phyloP scores from a whole-genome alignment of 2,797 vertebrate genomes.

The Neosalanx taihuensis region DNA sequence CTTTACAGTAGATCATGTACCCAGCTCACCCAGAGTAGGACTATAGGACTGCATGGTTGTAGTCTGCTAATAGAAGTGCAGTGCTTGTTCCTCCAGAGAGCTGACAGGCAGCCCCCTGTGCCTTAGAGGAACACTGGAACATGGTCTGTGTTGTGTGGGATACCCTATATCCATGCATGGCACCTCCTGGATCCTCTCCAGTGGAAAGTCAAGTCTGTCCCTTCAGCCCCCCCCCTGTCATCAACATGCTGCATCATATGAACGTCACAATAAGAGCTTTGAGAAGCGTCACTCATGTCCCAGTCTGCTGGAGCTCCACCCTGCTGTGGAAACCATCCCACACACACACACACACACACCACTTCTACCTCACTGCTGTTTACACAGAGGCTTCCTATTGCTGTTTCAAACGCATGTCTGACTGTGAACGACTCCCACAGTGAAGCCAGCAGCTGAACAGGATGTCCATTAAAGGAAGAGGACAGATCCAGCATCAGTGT shows the following conservation, averaged over 20 bases:
- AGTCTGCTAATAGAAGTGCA: too few species aligned
- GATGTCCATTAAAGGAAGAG: too few species aligned
- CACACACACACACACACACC: too few species aligned
- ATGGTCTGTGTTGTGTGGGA: neutral
- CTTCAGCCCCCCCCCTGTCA: constrained; percentile 14
- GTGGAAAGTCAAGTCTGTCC: neutral
- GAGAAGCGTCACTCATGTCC: neutral
- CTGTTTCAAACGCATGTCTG: constrained; percentile 15
- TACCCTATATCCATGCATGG: neutral
- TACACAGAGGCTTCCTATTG: neutral
- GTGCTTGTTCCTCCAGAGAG: neutral
- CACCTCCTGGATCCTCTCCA: neutral
- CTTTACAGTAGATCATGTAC: too few species aligned
- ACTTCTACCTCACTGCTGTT: neutral
- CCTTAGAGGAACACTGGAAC: too few species aligned
- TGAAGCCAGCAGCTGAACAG: constrained; percentile 9
- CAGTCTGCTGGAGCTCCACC: neutral
- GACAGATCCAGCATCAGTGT: constrained; percentile 27
- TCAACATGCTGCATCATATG: neutral
- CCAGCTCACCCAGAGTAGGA: too few species aligned
- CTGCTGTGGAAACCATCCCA: constrained; percentile 17
- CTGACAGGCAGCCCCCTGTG: constrained; percentile 14
- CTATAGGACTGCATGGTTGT: too few species aligned
- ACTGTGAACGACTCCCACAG: neutral
- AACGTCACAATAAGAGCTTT: neutral